A percentile compares a stretch with the other conserved stretches of the same genome.
phyloP scores from a whole-genome alignment of 2,888 invertebrate genomes.

The Drosophila hamatofila region DNA sequence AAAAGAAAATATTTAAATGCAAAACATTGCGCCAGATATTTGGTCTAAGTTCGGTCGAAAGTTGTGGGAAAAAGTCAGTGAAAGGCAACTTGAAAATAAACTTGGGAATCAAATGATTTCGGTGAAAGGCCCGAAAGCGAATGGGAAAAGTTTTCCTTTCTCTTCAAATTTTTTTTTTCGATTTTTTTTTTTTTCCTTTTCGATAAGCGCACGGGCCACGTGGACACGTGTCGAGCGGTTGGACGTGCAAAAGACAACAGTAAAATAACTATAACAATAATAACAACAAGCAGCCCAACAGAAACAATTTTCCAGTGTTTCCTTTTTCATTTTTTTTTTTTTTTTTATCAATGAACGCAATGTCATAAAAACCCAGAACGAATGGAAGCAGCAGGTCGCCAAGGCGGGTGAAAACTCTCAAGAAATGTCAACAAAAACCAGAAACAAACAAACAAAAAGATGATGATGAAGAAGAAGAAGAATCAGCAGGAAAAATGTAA shows the following conservation, averaged over 20 bases:
- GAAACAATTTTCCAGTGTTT: conserved; percentile 30
- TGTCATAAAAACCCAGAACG: background rate
- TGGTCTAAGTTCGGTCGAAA: conserved; percentile 1
- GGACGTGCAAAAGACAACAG: conserved; percentile 43
- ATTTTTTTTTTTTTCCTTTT: conserved; percentile 7
- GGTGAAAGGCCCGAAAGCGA: conserved; percentile 30
- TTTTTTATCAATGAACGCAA: conserved; percentile 34
- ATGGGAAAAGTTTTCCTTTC: conserved; percentile 39
- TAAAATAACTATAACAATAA: conserved; percentile 17
- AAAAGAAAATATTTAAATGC: conserved; percentile 64
- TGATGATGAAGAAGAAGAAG: conserved; percentile 6
- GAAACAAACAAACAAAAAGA: conserved; percentile 4
- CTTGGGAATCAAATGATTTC: conserved; percentile 46
- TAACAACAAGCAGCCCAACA: conserved; percentile 21
- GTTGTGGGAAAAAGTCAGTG: conserved; percentile 17
- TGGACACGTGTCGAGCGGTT: conserved; percentile 46
- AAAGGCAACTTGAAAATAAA: conserved; percentile 32
- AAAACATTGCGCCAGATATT: conserved; percentile 43
- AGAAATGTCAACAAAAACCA: conserved; percentile 41
- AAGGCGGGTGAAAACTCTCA: conserved; percentile 5
- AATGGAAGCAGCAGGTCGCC: background rate
- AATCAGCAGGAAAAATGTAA: conserved; percentile 3
- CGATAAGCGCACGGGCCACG: conserved; percentile 17
- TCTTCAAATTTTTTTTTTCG: background rate
- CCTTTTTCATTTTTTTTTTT: conserved; percentile 1